Percentiles rank a stretch among this genome's conserved stretches.
Evolutionary conservation across 2,888 invertebrate species (phyloP).

Genomic region (Entomobrya proxima): DNA sequence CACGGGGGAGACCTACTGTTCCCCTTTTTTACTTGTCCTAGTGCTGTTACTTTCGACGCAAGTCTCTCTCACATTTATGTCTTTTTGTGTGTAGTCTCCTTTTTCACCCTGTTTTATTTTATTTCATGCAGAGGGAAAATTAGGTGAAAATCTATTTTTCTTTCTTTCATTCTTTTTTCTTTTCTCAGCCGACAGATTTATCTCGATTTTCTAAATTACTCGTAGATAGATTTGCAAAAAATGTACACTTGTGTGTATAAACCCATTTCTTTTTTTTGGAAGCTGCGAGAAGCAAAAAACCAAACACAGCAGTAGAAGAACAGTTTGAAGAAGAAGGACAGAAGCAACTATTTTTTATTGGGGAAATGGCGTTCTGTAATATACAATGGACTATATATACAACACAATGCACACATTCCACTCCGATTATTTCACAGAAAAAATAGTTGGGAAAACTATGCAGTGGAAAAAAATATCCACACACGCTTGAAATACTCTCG

Average conservation of each 20-base stretch:
- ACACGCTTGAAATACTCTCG: background rate
- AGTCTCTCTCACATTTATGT: background rate
- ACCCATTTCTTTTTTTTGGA: constrained; percentile 28
- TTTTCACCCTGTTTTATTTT: constrained; percentile 44
- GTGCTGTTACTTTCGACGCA: background rate
- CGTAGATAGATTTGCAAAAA: constrained; percentile 56
- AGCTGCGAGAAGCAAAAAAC: background rate
- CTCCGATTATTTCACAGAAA: constrained; percentile 31
- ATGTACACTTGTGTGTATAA: constrained; percentile 51
- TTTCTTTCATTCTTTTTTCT: background rate
- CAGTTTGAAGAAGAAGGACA: constrained; percentile 10
- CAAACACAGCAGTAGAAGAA: background rate
- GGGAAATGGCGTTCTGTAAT: constrained; percentile 25
- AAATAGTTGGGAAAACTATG: no score
- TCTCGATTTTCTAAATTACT: constrained; percentile 60
- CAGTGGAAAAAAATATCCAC: background rate
- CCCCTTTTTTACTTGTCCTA: constrained; percentile 27
- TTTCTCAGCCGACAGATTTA: constrained; percentile 49
- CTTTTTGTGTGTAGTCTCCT: background rate
- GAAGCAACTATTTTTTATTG: constrained; percentile 42
- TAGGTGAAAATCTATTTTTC: constrained; percentile 60
- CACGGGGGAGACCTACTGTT: constrained; percentile 47
- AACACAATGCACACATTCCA: constrained; percentile 17
- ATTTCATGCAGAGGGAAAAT: constrained; percentile 60
- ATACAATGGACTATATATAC: background rate